Evolutionary conservation across 2,888 invertebrate genomes (phyloP).

Genomic region (Cephus pygmeus): DNA sequence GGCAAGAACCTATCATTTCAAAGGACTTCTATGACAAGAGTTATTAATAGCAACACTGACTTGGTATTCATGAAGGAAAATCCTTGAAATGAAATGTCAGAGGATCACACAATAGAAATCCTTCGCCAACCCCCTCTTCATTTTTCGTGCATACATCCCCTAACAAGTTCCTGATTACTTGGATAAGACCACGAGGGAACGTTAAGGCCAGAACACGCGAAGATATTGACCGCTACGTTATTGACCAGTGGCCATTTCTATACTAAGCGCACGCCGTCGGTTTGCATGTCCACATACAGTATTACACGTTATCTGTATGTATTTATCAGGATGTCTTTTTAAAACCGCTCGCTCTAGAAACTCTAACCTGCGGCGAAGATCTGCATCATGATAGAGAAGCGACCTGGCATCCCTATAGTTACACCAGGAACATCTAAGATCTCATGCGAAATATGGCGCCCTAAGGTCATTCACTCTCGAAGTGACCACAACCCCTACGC

Average conservation of each 20-base stretch:
- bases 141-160: constrained; percentile 38
- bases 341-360: not conserved
- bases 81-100: constrained; percentile 43
- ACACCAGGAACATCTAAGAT: not conserved
- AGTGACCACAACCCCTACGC: not conserved
- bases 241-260: constrained; percentile 57
- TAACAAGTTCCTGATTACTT: constrained; percentile 26
- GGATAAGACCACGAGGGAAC: constrained; percentile 32
- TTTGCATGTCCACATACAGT: not conserved
- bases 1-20: not conserved
- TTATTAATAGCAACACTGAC: constrained; percentile 8
- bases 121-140: not conserved
- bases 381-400: not conserved
- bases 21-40: not conserved
- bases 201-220: constrained; percentile 45
- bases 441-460: not conserved
- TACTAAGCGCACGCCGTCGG: not conserved
- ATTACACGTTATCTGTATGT: not conserved
- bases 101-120: constrained; percentile 20
- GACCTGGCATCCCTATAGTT: not conserved
- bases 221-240: constrained; percentile 61
- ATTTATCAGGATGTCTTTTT: not conserved
- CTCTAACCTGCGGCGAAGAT: not conserved
- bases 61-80: constrained; percentile 18
- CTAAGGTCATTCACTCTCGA: not conserved